Base-by-base conservation (phyloP, 2,113 vertebrate species). In the Albula glossodonta region DNA sequence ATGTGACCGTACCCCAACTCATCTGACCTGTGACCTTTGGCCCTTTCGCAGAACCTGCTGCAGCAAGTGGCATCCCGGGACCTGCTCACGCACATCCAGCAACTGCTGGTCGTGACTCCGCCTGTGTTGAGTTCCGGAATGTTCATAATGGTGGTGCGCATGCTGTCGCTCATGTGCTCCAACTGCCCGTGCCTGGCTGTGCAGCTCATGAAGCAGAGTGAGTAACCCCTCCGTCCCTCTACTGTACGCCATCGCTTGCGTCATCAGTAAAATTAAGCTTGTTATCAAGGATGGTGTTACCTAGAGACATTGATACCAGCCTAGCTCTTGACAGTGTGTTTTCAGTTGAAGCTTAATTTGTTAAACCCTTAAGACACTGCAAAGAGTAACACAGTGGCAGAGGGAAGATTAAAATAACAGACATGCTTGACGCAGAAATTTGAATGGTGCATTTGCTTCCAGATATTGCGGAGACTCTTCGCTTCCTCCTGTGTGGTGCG, bases 111-210 rank as follows among this genome's bases (percentile, higher is more conserved):
- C 1, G 97, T 99, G 88, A 99, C 98, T 2, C 98, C 98, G 85
- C 98, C 98, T 3, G 96, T 99, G 88, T 94, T 99, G 92, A 99
- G 98, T 95, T 99, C 98, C 51, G 98, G 98, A 91, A 99, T 99
- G 98, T 99, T 99, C 93, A 99, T 99, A 91, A 99, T 99, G 98
- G 98, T 99, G 88, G 98, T 99, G 89, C 98, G 98, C 92, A 99
- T 99, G 98, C 99, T 99, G 94, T 99, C 98, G 6, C 94, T 99
- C 81, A 99, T 99, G 98, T 99, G 98, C 92, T 99, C 98, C 89
- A 99, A 99, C 89, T 99, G 98, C 92, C 98, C 98, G 82, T 96
- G 96, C 0, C 95, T 99, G 93, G 98, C 98, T 10, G 98, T 99
- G 88, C 98, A 99, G 88, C 98, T 99, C 83, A 99, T 99, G 98